Base-by-base conservation (phyloP, 2,113 vertebrate genomes). In the Oceanodroma tethys region DNA sequence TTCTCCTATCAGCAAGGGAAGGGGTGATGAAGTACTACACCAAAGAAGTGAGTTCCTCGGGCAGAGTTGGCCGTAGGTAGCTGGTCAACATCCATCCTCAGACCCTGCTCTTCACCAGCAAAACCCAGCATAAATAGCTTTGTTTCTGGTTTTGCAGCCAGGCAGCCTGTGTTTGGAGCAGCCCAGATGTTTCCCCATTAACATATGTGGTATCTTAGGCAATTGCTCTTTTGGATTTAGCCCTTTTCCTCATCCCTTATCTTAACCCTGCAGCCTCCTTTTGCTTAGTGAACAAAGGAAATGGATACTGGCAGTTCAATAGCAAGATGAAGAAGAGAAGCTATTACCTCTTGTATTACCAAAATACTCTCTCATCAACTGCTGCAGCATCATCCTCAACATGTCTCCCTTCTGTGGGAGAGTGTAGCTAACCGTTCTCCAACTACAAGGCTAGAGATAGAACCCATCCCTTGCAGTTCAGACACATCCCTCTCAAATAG, bases 1-100 rank as follows among this genome's bases (percentile, higher is more conserved):
- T 99, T 97, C 95, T 99, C 76, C 98, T 99, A 9, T 98, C 99
- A 12, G 98, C 98, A 59, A 97, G 93, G 95, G 99, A 99, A 98
- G 99, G 99, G 23, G 98, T 98, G 15, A 98, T 99, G 78, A 99
- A 99, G 93, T 99, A 99, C 97, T 99, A 99, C 97, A 99, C 97
- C 97, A 99, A 99, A 97, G 98, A 99, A 94, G 99, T 99, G 95
- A 99, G 99, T 96, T 96, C 62, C 66, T 90, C 30, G 79, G 68
- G 34, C 43, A 72, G 34, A 75, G 66, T 2, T 80, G 29, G 25
- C 42, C 0, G 0, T 30, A 80, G 40, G 21, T 47, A n/a, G 19
- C 63, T 52, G 10, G 15, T 72, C 73, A 87, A 27, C 27, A 29
- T 38, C 29, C 22, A n/a, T n/a, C 52, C 38, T 42, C n/a, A 93